Base-by-base conservation (phyloP, 2,888 invertebrate genomes). In the Onthophagus sagittarius region DNA sequence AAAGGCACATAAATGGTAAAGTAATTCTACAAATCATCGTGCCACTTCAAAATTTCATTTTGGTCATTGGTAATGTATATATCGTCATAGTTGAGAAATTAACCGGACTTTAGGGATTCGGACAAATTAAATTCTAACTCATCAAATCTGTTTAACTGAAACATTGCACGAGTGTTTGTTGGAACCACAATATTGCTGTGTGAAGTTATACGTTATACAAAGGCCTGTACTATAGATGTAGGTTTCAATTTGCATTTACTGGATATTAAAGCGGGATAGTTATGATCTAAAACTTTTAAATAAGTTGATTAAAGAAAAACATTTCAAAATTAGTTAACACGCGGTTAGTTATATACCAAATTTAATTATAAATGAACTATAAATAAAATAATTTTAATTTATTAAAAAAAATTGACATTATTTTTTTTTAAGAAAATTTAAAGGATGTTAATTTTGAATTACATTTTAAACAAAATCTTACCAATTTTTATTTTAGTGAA, bases 261-360 rank as follows among this genome's bases (percentile, higher is more conserved):
- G 74, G 83, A 83, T 31, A 83, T 79, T n/a, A 76, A 76, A 65
- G 75, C 69, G 0, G 83, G 82, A 39, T 81, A 75, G 73, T 80
- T 80, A 70, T 79, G 77, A 53, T 69, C 74, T 31, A 78, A 76
- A 63, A 82, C 73, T 82, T 82, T 72, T 33, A 81, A 80, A 23
- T 69, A 39, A 71, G 62, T 31, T 53, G 14, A 62, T 31, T 67
- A 67, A 11, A 11, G 15, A 31, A n/a, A 15, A n/a, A 15, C 67
- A 0, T 13, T 11, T 15, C 53, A 65, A 23, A 1, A 23, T 23
- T 62, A 13, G 13, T 15, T 53, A 67, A 63, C 9, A 74, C 79
- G 82, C 82, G 71, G 78, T 76, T 76, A 83, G 73, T 15, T 81
- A 79, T 32, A 82, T 82, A 72, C 82, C 82, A 69, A 77, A 81